phyloP scores from a whole-genome alignment of 2,113 vertebrate species.

The Microtus oregoni region DNA sequence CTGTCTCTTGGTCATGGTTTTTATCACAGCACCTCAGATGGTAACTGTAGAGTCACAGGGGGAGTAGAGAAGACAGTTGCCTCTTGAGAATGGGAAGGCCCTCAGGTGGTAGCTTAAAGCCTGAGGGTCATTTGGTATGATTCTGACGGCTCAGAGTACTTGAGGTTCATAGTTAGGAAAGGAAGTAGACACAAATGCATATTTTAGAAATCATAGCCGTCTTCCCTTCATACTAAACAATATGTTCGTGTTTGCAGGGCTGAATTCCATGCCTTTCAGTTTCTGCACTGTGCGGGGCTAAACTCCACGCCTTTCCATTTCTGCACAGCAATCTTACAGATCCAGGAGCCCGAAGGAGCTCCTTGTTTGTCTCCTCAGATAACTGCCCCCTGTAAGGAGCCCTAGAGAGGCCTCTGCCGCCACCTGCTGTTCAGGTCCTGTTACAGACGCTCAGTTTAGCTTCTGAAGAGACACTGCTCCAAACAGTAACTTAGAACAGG shows the following conservation, averaged over 20 bases:
- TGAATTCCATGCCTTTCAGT: not conserved
- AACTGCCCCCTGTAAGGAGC: not conserved
- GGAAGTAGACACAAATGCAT: not conserved
- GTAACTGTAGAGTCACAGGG: too few relatives aligned
- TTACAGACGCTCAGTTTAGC: not conserved
- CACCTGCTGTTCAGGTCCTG: not conserved
- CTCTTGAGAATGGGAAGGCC: too few relatives aligned
- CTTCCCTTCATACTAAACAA: not conserved
- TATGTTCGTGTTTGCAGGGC: rapidly evolving
- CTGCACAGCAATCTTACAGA: not conserved
- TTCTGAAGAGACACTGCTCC: not conserved
- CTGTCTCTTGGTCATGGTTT: not conserved
- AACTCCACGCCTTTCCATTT: not conserved
- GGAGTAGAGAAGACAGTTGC: too few relatives aligned
- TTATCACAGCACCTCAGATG: not conserved
- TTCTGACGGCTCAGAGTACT: not conserved
- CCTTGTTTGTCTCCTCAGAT: not conserved
- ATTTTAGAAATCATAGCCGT: not conserved
- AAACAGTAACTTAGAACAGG: not conserved
- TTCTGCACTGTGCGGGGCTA: not conserved
- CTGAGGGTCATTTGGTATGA: not conserved
- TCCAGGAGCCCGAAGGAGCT: not conserved
- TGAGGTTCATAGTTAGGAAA: not conserved
- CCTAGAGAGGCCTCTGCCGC: not conserved
- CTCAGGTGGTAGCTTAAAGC: not conserved